Conservation (phyloP, 1,140 invertebrate genomes). For the Apis laboriosa region DNA sequence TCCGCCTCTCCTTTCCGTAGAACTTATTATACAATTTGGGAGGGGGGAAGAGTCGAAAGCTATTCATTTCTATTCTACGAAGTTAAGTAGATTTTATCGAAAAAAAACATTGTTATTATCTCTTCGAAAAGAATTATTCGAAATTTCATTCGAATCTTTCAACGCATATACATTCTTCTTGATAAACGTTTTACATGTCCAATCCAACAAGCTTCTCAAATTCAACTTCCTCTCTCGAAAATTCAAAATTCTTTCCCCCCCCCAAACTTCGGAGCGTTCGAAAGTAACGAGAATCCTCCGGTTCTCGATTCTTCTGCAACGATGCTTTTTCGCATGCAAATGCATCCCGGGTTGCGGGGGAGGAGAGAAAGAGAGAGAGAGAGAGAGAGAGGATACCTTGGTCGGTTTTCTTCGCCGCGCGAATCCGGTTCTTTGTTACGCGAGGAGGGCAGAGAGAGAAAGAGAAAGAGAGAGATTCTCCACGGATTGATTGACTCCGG, state of each 20-base stretch:
- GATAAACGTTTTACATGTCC: too few relatives aligned
- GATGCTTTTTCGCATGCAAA: slow-evolving; percentile 38
- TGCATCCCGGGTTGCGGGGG: slow-evolving; percentile 20
- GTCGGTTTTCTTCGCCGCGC: slow-evolving; percentile 39
- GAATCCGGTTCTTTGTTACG: slow-evolving; percentile 64
- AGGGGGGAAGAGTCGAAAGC: too few relatives aligned
- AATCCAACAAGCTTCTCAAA: too few relatives aligned
- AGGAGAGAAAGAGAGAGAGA: slow-evolving; percentile 1
- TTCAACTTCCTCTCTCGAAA: neutral
- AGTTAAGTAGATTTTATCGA: too few relatives aligned
- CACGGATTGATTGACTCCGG: slow-evolving; percentile 56
- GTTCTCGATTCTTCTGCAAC: neutral
- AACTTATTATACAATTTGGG: neutral
- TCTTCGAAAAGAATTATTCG: too few relatives aligned
- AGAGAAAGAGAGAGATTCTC: neutral
- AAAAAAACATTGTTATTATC: too few relatives aligned
- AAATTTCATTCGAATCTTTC: too few relatives aligned
- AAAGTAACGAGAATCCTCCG: neutral
- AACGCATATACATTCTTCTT: too few relatives aligned
- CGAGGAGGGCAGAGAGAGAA: slow-evolving; percentile 9
- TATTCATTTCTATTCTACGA: too few relatives aligned
- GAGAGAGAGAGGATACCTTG: neutral
- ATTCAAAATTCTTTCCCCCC: neutral
- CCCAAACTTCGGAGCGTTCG: neutral
- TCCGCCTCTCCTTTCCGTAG: too few relatives aligned